These are phyloP conservation scores for Pachypsylla venusta DNA, from an alignment of 1,140 invertebrate species.

Conservation along the genomic window DNA sequence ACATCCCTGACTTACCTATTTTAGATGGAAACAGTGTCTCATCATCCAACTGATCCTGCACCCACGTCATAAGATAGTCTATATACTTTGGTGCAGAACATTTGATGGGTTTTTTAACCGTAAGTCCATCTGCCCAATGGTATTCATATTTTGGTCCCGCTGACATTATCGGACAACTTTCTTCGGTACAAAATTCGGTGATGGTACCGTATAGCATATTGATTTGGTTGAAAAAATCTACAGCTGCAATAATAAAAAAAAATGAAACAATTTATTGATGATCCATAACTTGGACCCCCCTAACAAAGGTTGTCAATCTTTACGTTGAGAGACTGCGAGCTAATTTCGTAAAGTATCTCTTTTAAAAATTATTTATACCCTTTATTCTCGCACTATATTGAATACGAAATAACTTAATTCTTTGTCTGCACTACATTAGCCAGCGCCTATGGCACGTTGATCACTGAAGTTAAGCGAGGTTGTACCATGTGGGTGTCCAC, in stretches of 20 bases:
- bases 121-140: conserved; percentile 98
- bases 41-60: conserved; percentile 97
- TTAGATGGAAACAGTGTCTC: conserved; percentile 97
- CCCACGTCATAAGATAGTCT: conserved; percentile 99
- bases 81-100: conserved; percentile 99
- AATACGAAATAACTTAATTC: too few relatives aligned
- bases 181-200: conserved; percentile 97
- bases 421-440: too few relatives aligned
- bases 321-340: too few relatives aligned
- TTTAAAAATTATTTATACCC: too few relatives aligned
- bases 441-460: too few relatives aligned
- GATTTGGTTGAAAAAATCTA: conserved; percentile 99
- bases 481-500: too few relatives aligned
- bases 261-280: not conserved
- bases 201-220: conserved; percentile 99
- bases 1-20: conserved; percentile 54
- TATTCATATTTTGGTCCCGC: conserved; percentile 98
- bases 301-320: too few relatives aligned
- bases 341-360: too few relatives aligned
- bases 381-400: too few relatives aligned
- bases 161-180: conserved; percentile 95
- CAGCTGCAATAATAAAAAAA: conserved; percentile 51
- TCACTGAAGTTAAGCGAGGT: too few relatives aligned
- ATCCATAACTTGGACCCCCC: not conserved
- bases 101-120: conserved; percentile 97